Conservation (phyloP, 2,888 invertebrate species). For the Drosophila picticornis region DNA sequence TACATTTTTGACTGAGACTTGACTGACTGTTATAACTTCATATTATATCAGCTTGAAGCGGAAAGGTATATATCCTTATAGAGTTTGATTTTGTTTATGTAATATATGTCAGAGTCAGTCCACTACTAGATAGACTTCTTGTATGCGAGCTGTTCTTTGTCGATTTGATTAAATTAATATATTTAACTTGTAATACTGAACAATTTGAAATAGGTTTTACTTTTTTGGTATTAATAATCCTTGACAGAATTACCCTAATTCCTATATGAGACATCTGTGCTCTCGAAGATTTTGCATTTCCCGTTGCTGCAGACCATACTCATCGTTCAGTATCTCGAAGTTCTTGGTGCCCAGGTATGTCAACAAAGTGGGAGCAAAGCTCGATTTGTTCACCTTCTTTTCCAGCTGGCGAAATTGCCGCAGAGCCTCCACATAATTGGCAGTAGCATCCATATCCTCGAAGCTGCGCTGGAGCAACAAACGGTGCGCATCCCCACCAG, state of each 20-base stretch:
- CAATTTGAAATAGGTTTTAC: background rate
- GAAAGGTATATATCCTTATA: background rate
- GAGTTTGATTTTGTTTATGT: background rate
- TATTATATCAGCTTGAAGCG: background rate
- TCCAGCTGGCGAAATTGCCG: conserved; percentile 55
- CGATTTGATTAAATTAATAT: background rate
- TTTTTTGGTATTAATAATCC: background rate
- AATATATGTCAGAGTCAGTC: background rate
- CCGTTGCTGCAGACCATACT: conserved; percentile 47
- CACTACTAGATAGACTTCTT: background rate
- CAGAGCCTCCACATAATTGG: conserved; percentile 38
- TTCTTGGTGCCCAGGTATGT: conserved; percentile 68
- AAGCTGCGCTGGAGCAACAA: conserved; percentile 1
- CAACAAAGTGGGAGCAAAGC: conserved; percentile 44
- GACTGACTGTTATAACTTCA: background rate
- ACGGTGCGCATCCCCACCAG: conserved; percentile 51
- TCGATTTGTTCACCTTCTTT: conserved; percentile 48
- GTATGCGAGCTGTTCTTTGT: background rate
- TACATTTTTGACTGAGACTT: background rate
- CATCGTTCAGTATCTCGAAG: conserved; percentile 57
- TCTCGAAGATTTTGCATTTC: conserved; percentile 51
- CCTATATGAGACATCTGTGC: background rate
- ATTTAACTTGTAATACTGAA: background rate
- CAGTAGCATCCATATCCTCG: conserved; percentile 21
- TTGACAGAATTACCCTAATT: background rate